A percentile compares a stretch with the other conserved stretches of the same genome.
phyloP scores from a whole-genome alignment of 1,140 invertebrate genomes.

The Cherax destructor region DNA sequence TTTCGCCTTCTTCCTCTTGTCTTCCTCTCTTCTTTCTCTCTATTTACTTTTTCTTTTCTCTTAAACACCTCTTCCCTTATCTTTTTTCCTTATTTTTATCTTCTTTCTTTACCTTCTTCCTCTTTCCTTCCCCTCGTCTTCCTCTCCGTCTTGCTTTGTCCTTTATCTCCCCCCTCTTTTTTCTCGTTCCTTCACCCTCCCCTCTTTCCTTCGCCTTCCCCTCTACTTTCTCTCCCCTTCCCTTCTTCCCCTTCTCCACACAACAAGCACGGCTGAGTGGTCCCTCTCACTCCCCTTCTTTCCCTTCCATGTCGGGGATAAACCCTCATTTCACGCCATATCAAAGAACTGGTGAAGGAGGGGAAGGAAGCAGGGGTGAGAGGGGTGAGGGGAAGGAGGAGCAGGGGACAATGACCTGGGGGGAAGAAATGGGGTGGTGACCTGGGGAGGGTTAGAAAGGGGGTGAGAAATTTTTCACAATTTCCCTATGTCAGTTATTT shows the following conservation, averaged over 20 bases:
- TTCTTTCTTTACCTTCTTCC: background rate
- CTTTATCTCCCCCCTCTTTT: background rate
- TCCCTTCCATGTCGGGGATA: background rate
- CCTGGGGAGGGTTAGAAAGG: background rate
- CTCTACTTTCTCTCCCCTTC: background rate
- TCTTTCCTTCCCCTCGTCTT: background rate
- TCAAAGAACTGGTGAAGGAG: background rate
- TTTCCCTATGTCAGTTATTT: too few species aligned
- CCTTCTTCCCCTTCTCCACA: background rate
- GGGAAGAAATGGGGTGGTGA: background rate
- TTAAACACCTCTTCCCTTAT: background rate
- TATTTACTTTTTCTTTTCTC: background rate
- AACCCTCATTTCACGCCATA: too few species aligned
- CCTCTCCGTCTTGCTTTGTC: background rate
- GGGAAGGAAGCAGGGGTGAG: too few species aligned
- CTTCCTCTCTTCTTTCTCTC: background rate
- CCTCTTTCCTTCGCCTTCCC: background rate
- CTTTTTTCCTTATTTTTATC: background rate
- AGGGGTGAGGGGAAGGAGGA: too few species aligned
- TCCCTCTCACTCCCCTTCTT: background rate
- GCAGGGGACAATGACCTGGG: too few species aligned
- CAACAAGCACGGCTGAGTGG: background rate
- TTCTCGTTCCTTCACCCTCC: background rate
- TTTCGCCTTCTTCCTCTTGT: background rate
- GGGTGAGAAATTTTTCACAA: background rate